Percentiles rank a stretch among this genome's conserved stretches.
phyloP scores from a whole-genome alignment of 2,888 invertebrate species.

The Eilema depressum region DNA sequence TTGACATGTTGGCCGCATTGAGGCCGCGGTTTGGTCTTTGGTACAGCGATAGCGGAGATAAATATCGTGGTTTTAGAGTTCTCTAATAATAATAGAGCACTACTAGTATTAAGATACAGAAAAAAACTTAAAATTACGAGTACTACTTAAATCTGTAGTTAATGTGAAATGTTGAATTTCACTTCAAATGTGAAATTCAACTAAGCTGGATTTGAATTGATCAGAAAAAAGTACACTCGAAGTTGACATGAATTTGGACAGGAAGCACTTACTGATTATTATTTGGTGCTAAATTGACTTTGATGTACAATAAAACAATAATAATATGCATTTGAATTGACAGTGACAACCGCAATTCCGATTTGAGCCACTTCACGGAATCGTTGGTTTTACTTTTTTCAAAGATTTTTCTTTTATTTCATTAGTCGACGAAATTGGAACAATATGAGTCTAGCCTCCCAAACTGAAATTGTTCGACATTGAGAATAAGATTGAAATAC shows the following conservation, averaged over 20 bases:
- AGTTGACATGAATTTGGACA: not conserved
- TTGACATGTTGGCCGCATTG: constrained; percentile 75
- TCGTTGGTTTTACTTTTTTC: too few species aligned
- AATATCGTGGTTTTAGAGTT: constrained; percentile 6
- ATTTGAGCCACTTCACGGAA: too few species aligned
- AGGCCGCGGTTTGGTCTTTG: constrained; percentile 58
- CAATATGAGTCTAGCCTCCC: too few species aligned
- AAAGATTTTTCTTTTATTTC: too few species aligned
- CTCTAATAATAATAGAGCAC: not conserved
- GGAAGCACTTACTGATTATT: not conserved
- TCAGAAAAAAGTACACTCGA: not conserved
- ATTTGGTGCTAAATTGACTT: too few species aligned
- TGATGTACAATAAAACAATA: too few species aligned
- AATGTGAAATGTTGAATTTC: not conserved
- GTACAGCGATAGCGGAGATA: constrained; percentile 72
- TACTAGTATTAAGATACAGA: not conserved
- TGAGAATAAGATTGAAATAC: too few species aligned
- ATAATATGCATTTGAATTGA: too few species aligned
- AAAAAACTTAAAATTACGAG: not conserved
- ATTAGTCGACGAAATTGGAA: too few species aligned
- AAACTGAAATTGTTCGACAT: too few species aligned
- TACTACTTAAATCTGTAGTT: too few species aligned
- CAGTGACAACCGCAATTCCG: too few species aligned
- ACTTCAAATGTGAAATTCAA: not conserved
- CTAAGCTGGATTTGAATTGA: not conserved